Base-by-base conservation (phyloP, 1,140 invertebrate species). In the Lordiphosa stackelbergi region DNA sequence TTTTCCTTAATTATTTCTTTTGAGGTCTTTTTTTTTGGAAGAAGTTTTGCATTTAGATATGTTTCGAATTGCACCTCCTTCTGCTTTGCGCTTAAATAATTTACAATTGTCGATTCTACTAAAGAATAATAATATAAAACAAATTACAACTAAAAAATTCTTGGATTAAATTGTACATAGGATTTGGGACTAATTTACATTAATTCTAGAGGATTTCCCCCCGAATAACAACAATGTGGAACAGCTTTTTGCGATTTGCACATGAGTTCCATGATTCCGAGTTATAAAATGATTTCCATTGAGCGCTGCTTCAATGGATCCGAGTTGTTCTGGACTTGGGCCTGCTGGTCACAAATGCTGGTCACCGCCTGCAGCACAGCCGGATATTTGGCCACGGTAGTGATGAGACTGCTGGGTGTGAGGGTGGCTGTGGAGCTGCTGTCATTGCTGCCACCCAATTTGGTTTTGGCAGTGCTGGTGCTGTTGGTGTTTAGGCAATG, bases 231-330 rank as follows among this genome's bases (percentile, higher is more conserved):
- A 68, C 75, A 75, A 66, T 59, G 28, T 55, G 73, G n/a, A 61
- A 73, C 74, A 79, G 74, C 69, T 47, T 24, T 24, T 24, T n/a
- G 22, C 22, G 22, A 24, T 48, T 40, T 70, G 48, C 45, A 73
- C 62, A 64, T 53, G 45, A 51, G 40, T 58, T 63, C 56, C 42
- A 34, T 51, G 11, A 68, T 49, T 16, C 16, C 16, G 40, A 53
- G 53, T 68, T 87, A 87, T 65, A 87, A 83, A 53, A 87, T 87
- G 48, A 87, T 87, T 56, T 87, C 85, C 42, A 78, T 73, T 19
- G 81, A 84, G 46, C 81, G 70, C 11, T 73, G 68, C 64, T 86
- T 69, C 59, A 87, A 62, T 22, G 85, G 85, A 75, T 87, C 85
- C 13, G 41, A 11, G 8, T n/a, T 47, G 13, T 35, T 9, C 19